Evolutionary conservation across 1,140 invertebrate genomes (phyloP), one percentile per base, ranked within the genome.

Genomic region (Ceratoteleas bidentatus): DNA sequence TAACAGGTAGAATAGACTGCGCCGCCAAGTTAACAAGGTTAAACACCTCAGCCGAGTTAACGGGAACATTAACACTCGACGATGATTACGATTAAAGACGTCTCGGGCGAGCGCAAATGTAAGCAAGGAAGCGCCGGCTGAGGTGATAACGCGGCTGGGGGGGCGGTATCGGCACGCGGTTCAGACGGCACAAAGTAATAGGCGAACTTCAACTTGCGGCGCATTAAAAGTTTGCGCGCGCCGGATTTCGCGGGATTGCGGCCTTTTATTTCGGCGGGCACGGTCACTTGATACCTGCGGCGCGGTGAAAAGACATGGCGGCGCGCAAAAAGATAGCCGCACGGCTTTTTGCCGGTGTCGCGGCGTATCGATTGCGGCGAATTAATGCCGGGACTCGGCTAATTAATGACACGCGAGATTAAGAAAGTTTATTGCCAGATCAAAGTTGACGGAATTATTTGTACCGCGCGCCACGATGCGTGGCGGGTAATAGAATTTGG

Each of bases 41-140:
- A 91, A 91, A 91, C 88, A 91, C 89, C 89, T 91, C 89, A 88
- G 87, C 83, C 85, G 85, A 90, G 89, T 91, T 91, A 91, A 91
- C 90, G 89, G 90, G 87, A 90, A 90, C 87, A 89, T 91, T 91
- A 91, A 91, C 90, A 88, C 90, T 91, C 84, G 75, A 87, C 87
- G 88, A 89, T 90, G 88, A 91, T 90, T 89, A 88, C 88, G 90
- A 91, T 91, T 91, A 90, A 89, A 90, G 88, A 88, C 88, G 87
- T 90, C 88, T 90, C 77, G 75, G 70, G 79, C 68, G 75, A 60
- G 64, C 61, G 57, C 78, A 58, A 84, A 82, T 81, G 81, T 78
- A 76, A 84, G 78, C 66, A 68, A 83, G 73, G 78, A 76, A 83
- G 72, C 75, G 81, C 77, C 66, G 69, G 82, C 73, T 52, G 70